Evolutionary conservation across 1,140 invertebrate genomes (phyloP), one percentile per base, ranked within the genome.

Genomic region (Rhopalosiphum maidis): DNA sequence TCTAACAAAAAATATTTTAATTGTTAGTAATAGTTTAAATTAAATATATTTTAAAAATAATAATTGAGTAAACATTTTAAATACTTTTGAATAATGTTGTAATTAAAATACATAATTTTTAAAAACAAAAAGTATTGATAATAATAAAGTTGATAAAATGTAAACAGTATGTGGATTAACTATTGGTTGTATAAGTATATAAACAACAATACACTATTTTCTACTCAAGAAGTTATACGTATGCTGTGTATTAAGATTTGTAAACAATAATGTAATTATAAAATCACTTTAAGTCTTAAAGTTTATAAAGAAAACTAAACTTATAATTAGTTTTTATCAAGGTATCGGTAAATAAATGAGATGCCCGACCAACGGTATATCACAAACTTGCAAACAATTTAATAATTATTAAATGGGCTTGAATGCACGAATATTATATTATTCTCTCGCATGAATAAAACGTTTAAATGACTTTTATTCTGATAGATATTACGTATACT

Each of bases 221-320:
- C 15, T n/a, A 5, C 60, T 18, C n/a, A n/a, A 77, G 15, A 77
- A 77, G 15, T n/a, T 35, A 6, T 15, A 77, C 30, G 60, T 77
- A 18, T 77, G 15, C 0, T 77, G 9, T 35, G 30, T 77, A 35
- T 77, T 77, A 77, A n/a, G 18, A n/a, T n/a, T n/a, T 6, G 15
- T n/a, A n/a, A 77, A 77, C n/a, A 77, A 77, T n/a, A n/a, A n/a
- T 77, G 30, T 77, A 77, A 77, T 77, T 77, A 77, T 77, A 77
- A 77, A 77, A n/a, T 77, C 60, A 35, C 60, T n/a, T 77, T n/a
- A 77, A 25, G 30, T 77, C n/a, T n/a, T 21, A n/a, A 77, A 77
- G 60, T 77, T 77, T n/a, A 35, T 30, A 30, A n/a, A n/a, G 60
- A n/a, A n/a, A n/a, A 77, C 4, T 23, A 18, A 77, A n/a, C 60